A percentile compares a stretch with the other conserved stretches of the same genome.
phyloP scores from a whole-genome alignment of 2,113 vertebrate species.

The Dasyurus viverrinus region DNA sequence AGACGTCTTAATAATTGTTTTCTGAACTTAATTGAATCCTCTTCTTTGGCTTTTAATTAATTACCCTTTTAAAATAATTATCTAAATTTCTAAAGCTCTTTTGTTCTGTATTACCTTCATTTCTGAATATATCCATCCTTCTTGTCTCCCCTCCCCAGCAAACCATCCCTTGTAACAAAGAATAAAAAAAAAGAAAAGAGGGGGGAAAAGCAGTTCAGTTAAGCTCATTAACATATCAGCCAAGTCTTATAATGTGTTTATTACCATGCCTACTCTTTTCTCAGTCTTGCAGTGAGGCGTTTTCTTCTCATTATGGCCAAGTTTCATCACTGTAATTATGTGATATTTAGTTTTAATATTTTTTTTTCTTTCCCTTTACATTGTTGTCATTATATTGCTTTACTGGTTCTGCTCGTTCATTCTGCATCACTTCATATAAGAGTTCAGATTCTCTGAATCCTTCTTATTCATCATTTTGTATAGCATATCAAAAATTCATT shows the following conservation, averaged over 20 bases:
- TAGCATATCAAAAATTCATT: neutral
- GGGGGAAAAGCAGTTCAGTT: neutral
- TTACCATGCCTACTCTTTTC: neutral
- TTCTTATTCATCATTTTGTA: neutral
- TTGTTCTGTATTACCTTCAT: neutral
- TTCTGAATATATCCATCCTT: neutral
- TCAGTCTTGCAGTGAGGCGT: neutral
- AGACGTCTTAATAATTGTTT: neutral
- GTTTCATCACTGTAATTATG: neutral
- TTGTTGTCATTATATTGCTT: neutral
- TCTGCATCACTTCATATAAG: neutral
- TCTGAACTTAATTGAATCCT: neutral
- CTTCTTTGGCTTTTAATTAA: neutral
- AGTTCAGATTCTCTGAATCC: neutral
- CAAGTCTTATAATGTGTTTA: neutral
- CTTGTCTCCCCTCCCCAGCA: neutral
- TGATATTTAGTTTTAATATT: neutral
- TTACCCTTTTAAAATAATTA: conserved; percentile 3
- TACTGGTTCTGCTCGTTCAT: neutral
- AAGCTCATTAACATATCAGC: neutral
- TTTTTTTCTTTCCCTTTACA: neutral
- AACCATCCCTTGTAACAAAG: neutral
- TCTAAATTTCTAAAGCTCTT: conserved; percentile 2
- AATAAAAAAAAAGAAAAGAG: neutral
- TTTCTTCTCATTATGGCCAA: neutral